phyloP scores from a whole-genome alignment of 2,113 vertebrate genomes.

The Paralichthys olivaceus region DNA sequence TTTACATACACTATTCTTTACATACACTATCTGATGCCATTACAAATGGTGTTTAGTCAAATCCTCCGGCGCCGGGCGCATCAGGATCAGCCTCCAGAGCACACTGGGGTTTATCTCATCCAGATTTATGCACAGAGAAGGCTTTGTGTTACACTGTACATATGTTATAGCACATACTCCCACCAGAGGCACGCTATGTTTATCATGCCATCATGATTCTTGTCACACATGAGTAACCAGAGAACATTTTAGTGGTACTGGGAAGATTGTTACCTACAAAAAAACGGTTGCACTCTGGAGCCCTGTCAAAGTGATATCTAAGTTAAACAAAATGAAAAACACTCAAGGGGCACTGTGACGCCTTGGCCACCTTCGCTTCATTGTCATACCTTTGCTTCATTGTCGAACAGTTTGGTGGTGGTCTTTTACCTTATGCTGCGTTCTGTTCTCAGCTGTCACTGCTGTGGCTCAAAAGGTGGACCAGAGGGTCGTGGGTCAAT shows the following conservation, averaged over 20 bases:
- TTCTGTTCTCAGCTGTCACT: no score
- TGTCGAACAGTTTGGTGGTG: no score
- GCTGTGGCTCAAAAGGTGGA: no score
- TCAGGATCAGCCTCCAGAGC: not conserved
- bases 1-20: not conserved
- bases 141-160: not conserved
- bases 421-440: no score
- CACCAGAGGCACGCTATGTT: not conserved
- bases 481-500: no score
- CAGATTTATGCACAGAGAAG: not conserved
- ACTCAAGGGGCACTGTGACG: not conserved
- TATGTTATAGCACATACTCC: not conserved
- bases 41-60: slow-evolving; percentile 1
- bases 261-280: not conserved
- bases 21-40: not conserved
- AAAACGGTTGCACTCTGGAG: not conserved
- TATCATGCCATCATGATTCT: slow-evolving; percentile 3
- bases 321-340: not conserved
- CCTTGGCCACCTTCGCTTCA: no score
- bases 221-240: slow-evolving; percentile 5
- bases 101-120: not conserved
- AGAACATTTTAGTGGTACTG: not conserved
- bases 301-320: not conserved
- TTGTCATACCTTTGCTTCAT: no score
- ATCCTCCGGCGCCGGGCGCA: not conserved